A percentile compares a stretch with the other conserved stretches of the same genome.
These are phyloP conservation scores for Drosophila falleni DNA, from an alignment of 2,888 invertebrate species.

Conservation along the genomic window DNA sequence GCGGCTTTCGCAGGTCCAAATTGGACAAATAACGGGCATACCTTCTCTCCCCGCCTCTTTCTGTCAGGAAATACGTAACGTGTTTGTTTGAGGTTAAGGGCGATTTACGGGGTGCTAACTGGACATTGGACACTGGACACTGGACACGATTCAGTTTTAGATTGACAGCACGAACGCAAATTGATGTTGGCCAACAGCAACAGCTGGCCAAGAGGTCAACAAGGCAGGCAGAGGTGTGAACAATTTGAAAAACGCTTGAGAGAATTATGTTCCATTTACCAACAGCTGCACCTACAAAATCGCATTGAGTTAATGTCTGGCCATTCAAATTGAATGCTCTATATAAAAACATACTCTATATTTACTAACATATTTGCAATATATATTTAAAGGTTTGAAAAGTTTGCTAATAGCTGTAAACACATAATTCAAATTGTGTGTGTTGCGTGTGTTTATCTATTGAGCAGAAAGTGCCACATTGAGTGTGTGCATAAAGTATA, in stretches of 20 bases:
- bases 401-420: constrained; percentile 3
- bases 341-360: constrained; percentile 3
- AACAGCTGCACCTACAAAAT: constrained; percentile 24
- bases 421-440: constrained; percentile 6
- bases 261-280: constrained; percentile 47
- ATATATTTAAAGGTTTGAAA: constrained; percentile 35
- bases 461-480: constrained; percentile 19
- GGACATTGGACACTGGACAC: constrained; percentile 34
- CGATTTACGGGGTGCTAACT: constrained; percentile 33
- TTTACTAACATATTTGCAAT: constrained; percentile 2
- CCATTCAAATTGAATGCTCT: constrained; percentile 16
- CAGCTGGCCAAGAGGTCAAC: constrained; percentile 18
- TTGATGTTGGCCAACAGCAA: constrained; percentile 47
- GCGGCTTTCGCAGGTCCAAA: constrained; percentile 10
- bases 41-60: not conserved
- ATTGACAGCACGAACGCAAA: constrained; percentile 57
- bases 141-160: constrained; percentile 21
- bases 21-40: not conserved
- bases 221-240: constrained; percentile 4
- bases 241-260: constrained; percentile 41
- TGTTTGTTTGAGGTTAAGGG: constrained; percentile 58
- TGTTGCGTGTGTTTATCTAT: constrained; percentile 5
- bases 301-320: constrained; percentile 12
- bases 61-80: constrained; percentile 3
- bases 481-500: constrained; percentile 8